A percentile compares a stretch with the other conserved stretches of the same genome.
Conservation (phyloP, 2,113 vertebrate species). For the Pollimyrus isidori region DNA sequence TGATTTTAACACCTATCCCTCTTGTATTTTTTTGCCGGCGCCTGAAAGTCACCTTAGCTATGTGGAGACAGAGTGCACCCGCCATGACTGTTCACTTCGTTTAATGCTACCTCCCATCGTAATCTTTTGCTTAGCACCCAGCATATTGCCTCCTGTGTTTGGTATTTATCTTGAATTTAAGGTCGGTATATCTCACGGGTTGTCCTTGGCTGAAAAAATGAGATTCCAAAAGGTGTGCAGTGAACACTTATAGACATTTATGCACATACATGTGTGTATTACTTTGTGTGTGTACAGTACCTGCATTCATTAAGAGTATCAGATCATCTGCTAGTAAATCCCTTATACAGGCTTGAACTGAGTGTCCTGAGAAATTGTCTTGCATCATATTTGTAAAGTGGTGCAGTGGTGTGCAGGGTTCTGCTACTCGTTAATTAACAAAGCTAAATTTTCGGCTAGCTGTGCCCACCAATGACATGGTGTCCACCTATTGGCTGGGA, state of each 20-base stretch:
- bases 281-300: background rate
- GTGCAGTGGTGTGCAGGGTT: background rate
- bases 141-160: background rate
- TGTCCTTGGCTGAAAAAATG: background rate
- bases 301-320: background rate
- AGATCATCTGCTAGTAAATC: background rate
- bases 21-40: background rate
- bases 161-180: conserved; percentile 9
- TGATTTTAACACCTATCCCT: background rate
- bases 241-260: background rate
- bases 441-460: background rate
- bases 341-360: background rate
- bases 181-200: background rate
- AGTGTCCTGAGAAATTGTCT: background rate
- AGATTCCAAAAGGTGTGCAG: background rate
- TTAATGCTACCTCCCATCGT: background rate
- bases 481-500: background rate
- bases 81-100: background rate
- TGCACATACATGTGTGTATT: background rate
- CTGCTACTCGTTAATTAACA: background rate
- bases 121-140: background rate
- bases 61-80: background rate
- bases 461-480: background rate
- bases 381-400: background rate
- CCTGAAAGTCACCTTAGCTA: background rate